Conservation (phyloP, 2,113 vertebrate species). For the Centrocercus urophasianus region DNA sequence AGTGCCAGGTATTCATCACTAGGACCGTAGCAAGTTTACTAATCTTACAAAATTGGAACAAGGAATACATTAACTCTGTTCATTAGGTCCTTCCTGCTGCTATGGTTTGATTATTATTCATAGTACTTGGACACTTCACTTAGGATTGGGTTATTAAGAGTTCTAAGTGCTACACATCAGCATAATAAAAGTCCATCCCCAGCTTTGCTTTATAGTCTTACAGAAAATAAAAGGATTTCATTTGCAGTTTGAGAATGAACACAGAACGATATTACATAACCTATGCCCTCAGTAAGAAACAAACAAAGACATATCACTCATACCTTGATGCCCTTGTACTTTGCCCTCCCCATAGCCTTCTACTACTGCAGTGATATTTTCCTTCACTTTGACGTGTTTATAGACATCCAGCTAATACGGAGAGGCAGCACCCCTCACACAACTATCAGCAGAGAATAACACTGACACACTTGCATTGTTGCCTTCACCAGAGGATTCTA, state of each 20-base stretch:
- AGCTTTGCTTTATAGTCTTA: neutral
- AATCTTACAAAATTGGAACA: slow-evolving; percentile 48
- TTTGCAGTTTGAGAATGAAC: neutral
- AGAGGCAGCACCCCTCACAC: neutral
- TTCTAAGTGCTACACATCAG: slow-evolving; percentile 21
- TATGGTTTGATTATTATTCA: slow-evolving; percentile 45
- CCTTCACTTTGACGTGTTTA: neutral
- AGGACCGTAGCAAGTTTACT: slow-evolving; percentile 44
- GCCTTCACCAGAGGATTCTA: neutral
- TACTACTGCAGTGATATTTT: neutral
- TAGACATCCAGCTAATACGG: neutral
- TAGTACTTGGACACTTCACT: slow-evolving; percentile 40
- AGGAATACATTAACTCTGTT: slow-evolving; percentile 45
- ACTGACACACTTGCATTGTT: neutral
- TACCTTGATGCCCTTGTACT: neutral
- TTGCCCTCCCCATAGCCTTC: neutral
- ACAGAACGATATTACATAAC: neutral
- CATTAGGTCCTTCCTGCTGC: slow-evolving; percentile 62
- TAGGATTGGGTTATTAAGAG: slow-evolving; percentile 36
- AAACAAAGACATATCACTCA: neutral
- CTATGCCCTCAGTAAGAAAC: neutral
- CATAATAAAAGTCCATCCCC: slow-evolving; percentile 18
- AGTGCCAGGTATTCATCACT: slow-evolving; percentile 2
- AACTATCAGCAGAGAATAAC: neutral
- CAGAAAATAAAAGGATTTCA: neutral